Base-by-base conservation (phyloP, 2,113 vertebrate genomes). In the Erythrocercus mccallii region DNA sequence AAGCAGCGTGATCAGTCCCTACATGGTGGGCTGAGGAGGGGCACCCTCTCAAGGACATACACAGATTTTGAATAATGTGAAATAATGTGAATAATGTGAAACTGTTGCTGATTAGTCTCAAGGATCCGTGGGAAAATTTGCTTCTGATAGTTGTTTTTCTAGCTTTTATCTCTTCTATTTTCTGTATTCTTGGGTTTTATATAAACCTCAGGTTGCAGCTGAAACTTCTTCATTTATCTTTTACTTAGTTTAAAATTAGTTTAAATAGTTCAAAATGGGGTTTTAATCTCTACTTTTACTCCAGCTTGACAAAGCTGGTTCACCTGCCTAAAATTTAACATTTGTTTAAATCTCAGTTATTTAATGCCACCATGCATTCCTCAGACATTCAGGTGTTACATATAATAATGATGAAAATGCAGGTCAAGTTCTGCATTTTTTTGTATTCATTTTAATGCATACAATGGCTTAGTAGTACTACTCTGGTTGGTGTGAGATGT, bases 351-450 rank as follows among this genome's bases (percentile, higher is more conserved):
- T 91, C 84, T 84, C 28, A 28, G 28, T 85, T 79, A 37, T 53
- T 91, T 82, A 69, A 33, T 60, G 37, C 7, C 28, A 44, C 28
- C 4, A 11, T 5, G 12, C 20, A 25, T 72, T 68, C 40, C n/a
- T 82, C 44, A 69, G 65, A 68, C 79, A 86, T 37, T 58, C 70
- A 76, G 40, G 70, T 79, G 44, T 68, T 91, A 16, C 12, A 23
- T 6, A 3, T 14, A 20, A 14, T 0, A 1, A 50, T 0, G 1
- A 58, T 38, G 27, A 35, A 45, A 60, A 64, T 64, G 30, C 4
- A 24, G 38, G 28, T 72, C 11, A n/a, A 31, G 27, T 45, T 57
- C 62, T 5, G 3, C 5, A 8, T 21, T 76, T 86, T n/a, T 62
- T 76, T 74, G 2, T 61, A 2, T 62, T 86, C 76, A 37, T 40